Evolutionary conservation across 2,797 vertebrate genomes (phyloP), one percentile per base, ranked within the genome.

Genomic region (Ficedula albicollis): DNA sequence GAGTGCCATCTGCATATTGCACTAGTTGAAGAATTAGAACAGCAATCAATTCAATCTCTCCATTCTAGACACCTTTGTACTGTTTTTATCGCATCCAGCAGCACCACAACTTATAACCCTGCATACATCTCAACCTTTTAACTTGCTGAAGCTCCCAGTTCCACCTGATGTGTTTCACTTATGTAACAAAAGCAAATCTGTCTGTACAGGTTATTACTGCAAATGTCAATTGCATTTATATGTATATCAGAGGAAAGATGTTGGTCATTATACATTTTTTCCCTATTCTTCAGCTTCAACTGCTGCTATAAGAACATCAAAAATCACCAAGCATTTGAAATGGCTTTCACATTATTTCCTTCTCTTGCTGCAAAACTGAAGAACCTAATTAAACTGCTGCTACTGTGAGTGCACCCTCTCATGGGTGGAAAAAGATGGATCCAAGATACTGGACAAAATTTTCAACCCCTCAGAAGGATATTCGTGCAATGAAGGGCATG

Each of bases 321-420:
- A 83, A 97, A 84, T 19, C 23, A 66, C 55, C 86, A 79, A 80
- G 96, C 79, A 34, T 20, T 96, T 77, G 96, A 97, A 94, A 95
- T 96, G 76, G 22, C 94, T 83, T 98, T 98, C 80, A 96, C 69
- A 6, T 79, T 97, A 10, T 98, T 97, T 93, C 96, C 94, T 49
- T 93, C 94, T 62, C 56, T 76, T 56, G 88, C 94, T 89, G 80
- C 91, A 41, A 94, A 95, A 6, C 38, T 89, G 56, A 60, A 10
- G 54, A 68, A 56, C 13, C 36, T 58, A 36, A 36, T n/a, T 39
- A n/a, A 8, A 55, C 27, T 68, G 22, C 81, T 14, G 5, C 97
- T 97, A 60, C 94, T 95, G 17, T 95, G 94, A 86, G 10, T 97
- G 48, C 85, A 90, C 58, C 84, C 48, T 36, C 34, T 97, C 5